A percentile compares a stretch with the other conserved stretches of the same genome.
Evolutionary conservation across 1,140 invertebrate genomes (phyloP).

Genomic region (Lerema accius): DNA sequence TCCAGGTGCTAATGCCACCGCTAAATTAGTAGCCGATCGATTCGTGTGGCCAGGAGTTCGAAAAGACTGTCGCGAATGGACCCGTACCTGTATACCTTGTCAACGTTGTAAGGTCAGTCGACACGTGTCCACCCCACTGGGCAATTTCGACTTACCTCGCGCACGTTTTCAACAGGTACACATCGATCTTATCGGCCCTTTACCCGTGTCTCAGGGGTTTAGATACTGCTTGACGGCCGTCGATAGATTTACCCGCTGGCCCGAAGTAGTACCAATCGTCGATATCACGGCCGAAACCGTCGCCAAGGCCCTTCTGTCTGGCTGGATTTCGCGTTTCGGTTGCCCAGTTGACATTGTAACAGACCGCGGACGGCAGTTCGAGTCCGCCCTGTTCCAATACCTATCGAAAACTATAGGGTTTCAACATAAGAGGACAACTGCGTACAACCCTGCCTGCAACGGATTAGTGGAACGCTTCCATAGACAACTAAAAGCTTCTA

Average conservation of each 20-base stretch:
- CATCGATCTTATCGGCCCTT: conserved; percentile 34
- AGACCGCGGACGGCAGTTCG: conserved; percentile 33
- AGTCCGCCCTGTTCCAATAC: conserved; percentile 29
- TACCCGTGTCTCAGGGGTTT: conserved; percentile 21
- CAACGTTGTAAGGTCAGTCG: conserved; percentile 27
- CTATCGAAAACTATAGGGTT: background rate
- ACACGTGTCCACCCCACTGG: conserved; percentile 31
- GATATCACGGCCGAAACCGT: conserved; percentile 35
- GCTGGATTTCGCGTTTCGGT: conserved; percentile 35
- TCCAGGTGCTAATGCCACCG: background rate
- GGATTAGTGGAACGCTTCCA: background rate
- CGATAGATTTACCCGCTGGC: conserved; percentile 26
- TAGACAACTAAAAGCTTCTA: background rate
- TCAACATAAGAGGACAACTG: background rate
- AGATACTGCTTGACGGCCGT: conserved; percentile 31
- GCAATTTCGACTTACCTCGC: conserved; percentile 13
- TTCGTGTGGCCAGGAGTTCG: conserved; percentile 27
- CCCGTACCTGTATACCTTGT: conserved; percentile 1
- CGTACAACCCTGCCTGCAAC: background rate
- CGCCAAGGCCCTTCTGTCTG: conserved; percentile 19
- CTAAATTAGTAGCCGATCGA: conserved; percentile 8
- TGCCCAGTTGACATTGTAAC: conserved; percentile 26
- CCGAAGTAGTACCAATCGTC: conserved; percentile 29
- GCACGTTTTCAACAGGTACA: conserved; percentile 29
- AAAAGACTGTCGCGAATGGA: conserved; percentile 18